Percentiles rank a stretch among this genome's conserved stretches.
These are phyloP conservation scores for Cremastinae sp. DNA, from an alignment of 2,888 invertebrate genomes.

Conservation along the genomic window DNA sequence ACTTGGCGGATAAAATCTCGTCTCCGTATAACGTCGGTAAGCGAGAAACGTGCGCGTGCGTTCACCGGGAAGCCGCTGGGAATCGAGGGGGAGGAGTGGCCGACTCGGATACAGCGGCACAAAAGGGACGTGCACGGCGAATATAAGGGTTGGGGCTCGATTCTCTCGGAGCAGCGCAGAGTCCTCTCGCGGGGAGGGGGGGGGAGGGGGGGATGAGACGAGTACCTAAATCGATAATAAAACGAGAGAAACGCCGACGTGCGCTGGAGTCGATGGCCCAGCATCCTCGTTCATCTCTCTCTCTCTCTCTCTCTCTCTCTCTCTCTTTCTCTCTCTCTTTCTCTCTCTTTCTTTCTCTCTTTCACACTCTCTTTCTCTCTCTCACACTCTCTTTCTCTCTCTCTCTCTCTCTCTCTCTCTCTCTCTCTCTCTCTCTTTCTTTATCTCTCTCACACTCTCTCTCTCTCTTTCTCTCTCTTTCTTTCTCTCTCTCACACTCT, in stretches of 20 bases:
- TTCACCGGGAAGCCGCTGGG: constrained; percentile 18
- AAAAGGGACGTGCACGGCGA: constrained; percentile 31
- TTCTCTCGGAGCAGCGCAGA: constrained; percentile 24
- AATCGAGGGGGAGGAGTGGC: constrained; percentile 59
- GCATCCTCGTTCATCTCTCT: constrained; percentile 65
- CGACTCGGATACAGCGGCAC: no score
- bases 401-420: background rate
- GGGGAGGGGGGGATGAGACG: constrained; percentile 48
- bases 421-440: constrained; percentile 1
- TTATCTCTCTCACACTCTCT: no score
- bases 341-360: background rate
- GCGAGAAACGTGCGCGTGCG: constrained; percentile 28
- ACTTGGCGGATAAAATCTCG: constrained; percentile 3
- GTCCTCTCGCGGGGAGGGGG: constrained; percentile 29
- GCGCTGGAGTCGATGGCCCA: constrained; percentile 65
- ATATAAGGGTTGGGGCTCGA: constrained; percentile 60
- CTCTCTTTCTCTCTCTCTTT: constrained; percentile 15
- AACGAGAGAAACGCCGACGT: constrained; percentile 64
- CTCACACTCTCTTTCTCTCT: constrained; percentile 12
- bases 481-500: constrained; percentile 15
- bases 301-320: background rate
- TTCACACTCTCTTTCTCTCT: constrained; percentile 22
- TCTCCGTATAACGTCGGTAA: background rate
- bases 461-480: background rate
- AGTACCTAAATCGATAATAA: constrained; percentile 76